phyloP scores from a whole-genome alignment of 2,888 invertebrate species.

The Dyspetes luteomarginatus region DNA sequence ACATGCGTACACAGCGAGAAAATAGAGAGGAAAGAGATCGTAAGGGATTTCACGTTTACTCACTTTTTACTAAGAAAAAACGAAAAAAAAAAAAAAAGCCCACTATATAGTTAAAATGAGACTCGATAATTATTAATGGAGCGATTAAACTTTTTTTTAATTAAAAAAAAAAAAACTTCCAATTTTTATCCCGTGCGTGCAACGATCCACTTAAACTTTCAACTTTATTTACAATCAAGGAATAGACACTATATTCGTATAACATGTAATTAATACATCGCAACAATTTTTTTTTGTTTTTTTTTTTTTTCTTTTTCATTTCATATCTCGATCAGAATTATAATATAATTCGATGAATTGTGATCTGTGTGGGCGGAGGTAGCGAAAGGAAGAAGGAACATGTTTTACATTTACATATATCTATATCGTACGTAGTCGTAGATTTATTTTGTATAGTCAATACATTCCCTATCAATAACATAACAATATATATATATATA shows the following conservation, averaged over 20 bases:
- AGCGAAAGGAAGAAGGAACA: constrained; percentile 60
- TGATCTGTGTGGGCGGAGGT: constrained; percentile 29
- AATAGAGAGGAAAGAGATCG: constrained; percentile 24
- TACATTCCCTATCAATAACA: constrained; percentile 73
- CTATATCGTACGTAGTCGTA: constrained; percentile 63
- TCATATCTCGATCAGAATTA: constrained; percentile 42
- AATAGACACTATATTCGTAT: constrained; percentile 54
- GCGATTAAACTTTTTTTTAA: neutral
- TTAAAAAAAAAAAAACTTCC: constrained; percentile 24
- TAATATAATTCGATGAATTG: constrained; percentile 46
- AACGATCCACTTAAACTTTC: constrained; percentile 53
- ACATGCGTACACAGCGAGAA: constrained; percentile 30
- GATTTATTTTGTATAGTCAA: constrained; percentile 52
- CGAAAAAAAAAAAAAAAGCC: neutral
- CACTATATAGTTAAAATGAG: neutral
- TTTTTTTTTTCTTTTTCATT: neutral
- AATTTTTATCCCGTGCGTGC: constrained; percentile 41
- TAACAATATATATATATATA: constrained; percentile 72
- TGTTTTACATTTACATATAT: constrained; percentile 64
- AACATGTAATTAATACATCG: constrained; percentile 49
- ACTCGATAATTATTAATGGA: neutral
- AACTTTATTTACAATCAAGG: constrained; percentile 64
- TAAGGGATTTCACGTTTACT: neutral
- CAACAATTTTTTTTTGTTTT: constrained; percentile 32
- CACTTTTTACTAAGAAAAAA: neutral